Percentiles rank a stretch among this genome's conserved stretches.
Conservation (phyloP, 2,797 vertebrate genomes). For the Florisuga fusca region DNA sequence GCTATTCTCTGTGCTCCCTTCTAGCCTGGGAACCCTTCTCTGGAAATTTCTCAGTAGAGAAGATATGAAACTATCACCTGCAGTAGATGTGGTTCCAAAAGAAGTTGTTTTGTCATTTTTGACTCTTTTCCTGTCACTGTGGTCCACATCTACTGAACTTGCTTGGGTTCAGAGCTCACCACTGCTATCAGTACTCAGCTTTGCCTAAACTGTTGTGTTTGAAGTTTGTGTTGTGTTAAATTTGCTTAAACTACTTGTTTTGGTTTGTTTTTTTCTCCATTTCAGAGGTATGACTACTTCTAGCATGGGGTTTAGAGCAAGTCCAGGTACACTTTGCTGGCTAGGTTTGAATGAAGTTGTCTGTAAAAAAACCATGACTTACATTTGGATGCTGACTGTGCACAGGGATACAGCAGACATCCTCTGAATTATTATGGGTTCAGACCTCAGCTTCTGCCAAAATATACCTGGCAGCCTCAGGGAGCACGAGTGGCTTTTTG, state of each 20-base stretch:
- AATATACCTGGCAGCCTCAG: accelerated
- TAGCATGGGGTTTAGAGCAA: background rate
- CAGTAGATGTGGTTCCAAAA: background rate
- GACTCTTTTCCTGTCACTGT: background rate
- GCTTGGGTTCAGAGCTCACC: background rate
- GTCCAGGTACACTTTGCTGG: background rate
- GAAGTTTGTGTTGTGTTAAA: no score
- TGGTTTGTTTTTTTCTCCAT: accelerated
- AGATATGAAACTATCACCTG: background rate
- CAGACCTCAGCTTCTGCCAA: background rate
- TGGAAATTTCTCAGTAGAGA: background rate
- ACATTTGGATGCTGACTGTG: background rate
- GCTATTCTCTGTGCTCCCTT: background rate
- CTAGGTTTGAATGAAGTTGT: background rate
- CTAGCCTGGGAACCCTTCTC: background rate
- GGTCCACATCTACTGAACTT: background rate
- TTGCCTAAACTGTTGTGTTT: background rate
- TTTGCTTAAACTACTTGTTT: background rate
- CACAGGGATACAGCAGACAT: background rate
- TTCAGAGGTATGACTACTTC: background rate
- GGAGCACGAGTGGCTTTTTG: background rate
- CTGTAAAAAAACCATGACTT: background rate
- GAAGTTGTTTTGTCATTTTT: background rate
- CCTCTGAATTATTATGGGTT: background rate
- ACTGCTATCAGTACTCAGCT: background rate